Base-by-base conservation (phyloP, 2,113 vertebrate species). In the Triplophysa rosa region DNA sequence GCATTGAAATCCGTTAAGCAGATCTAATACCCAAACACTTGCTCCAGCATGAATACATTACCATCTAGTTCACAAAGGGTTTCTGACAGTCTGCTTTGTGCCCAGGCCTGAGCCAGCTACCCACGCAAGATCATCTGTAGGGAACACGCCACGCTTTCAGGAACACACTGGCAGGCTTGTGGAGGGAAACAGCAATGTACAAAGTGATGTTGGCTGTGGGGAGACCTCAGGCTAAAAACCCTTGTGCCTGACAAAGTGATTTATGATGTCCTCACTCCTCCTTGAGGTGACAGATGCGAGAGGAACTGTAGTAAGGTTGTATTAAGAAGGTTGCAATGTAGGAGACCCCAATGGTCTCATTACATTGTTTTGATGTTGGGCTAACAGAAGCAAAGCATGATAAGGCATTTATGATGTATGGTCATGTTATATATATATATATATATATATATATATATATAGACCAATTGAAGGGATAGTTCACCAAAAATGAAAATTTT, bases 311-410 rank as follows among this genome's bases (percentile, higher is more conserved):
- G 59, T 75, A 61, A 45, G 49, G 16, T 78, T 54, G 73, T 74
- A 78, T 58, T 73, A 70, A 65, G 45, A 37, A 59, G 19, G n/a
- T 40, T 63, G 40, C 33, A 37, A 37, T 2, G 21, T 63, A 42
- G 89, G 90, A 88, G 88, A 91, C 88, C 87, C 85, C 67, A 81
- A 84, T 86, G 90, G 88, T 91, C 86, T 87, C 89, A 90, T 88
- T 91, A 92, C 90, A 90, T 91, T 91, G 88, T 88, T 87, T 82
- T 85, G 80, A 81, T 93, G 89, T 92, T 92, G 87, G 84, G 84
- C 54, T 58, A 21, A 58, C 1, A 58, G 19, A 58, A 82, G 88
- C 90, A 91, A 87, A 86, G 85, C 81, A 83, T 65, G 87, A 90
- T 90, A 87, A 63, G 84, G 84, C 85, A 71, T 87, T 87, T 79